Evolutionary conservation across 2,797 vertebrate genomes (phyloP), one percentile per base, ranked within the genome.

Genomic region (Coreius guichenoti): DNA sequence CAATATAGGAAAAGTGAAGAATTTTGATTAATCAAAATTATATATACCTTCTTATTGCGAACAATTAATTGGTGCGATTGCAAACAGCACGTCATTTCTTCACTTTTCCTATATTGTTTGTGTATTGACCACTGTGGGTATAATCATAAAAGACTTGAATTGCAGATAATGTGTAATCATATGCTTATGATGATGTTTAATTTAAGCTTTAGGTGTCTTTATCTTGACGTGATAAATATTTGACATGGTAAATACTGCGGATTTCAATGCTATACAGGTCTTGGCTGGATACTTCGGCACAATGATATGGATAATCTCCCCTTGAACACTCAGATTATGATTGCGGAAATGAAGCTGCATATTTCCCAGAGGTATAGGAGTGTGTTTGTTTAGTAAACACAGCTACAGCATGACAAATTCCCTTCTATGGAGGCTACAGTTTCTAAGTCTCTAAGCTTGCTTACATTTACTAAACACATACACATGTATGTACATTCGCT

Each of bases 241-340:
- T 76, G n/a, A n/a, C n/a, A n/a, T n/a, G n/a, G n/a, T 31, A 70
- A 39, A 73, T 68, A 70, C 72, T 49, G n/a, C 1, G 8, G 63
- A 54, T 70, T 77, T 70, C n/a, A 13, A 26, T 21, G 23, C 29
- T 51, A 82, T 82, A 82, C 36, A 69, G 61, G 70, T 19, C 33
- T 87, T 83, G 68, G 81, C 86, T 79, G 47, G 47, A 81, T 36
- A 65, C 47, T 87, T 51, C 56, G 26, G 51, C 54, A 81, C 83
- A 85, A 78, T 77, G 82, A 84, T 70, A 87, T 81, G 83, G 79
- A 85, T 87, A 87, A 87, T 85, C 86, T 87, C 39, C 82, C 29
- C 14, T 74, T 81, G 39, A 77, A 87, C 86, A 85, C 49, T 70
- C 43, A 47, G 79, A 81, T 85, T 82, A 87, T 87, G 74, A 87